A percentile compares a stretch with the other conserved stretches of the same genome.
Conservation (phyloP, 2,888 invertebrate genomes). For the Neuroscelio doddi region DNA sequence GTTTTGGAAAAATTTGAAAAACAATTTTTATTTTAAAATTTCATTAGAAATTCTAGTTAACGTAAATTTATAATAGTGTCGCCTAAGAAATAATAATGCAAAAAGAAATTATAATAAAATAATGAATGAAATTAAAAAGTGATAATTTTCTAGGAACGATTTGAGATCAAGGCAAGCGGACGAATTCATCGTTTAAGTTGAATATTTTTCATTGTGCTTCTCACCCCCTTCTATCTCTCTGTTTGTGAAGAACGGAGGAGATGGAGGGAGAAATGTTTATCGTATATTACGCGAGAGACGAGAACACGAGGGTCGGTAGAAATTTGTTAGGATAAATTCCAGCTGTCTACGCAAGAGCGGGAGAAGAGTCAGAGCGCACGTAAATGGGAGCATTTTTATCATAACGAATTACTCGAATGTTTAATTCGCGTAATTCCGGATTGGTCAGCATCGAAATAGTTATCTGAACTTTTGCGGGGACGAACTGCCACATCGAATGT, state of each 20-base stretch:
- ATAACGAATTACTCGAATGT: conserved; percentile 69
- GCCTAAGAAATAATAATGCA: too few relatives aligned
- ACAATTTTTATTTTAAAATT: too few relatives aligned
- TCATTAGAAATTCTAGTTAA: too few relatives aligned
- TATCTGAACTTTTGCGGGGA: conserved; percentile 53
- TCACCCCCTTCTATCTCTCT: conserved; percentile 27
- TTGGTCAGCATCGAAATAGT: conserved; percentile 67
- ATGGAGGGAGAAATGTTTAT: conserved; percentile 56
- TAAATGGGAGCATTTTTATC: conserved; percentile 56
- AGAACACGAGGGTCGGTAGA: conserved; percentile 48
- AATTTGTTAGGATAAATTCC: conserved; percentile 67
- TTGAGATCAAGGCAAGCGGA: conserved; percentile 13
- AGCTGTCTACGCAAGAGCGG: conserved; percentile 57
- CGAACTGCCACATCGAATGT: conserved; percentile 55
- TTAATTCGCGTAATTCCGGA: conserved; percentile 66
- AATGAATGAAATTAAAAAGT: conserved; percentile 20
- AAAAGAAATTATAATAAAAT: too few relatives aligned
- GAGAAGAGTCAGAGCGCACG: conserved; percentile 26
- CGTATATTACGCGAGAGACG: conserved; percentile 56
- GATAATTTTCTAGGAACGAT: not conserved
- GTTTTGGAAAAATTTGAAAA: too few relatives aligned
- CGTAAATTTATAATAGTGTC: too few relatives aligned
- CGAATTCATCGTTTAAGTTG: conserved; percentile 43
- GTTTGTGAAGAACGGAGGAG: conserved; percentile 30
- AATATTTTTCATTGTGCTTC: conserved; percentile 54